Percentiles rank a stretch among this genome's conserved stretches.
phyloP scores from a whole-genome alignment of 2,113 vertebrate species.

The Bujurquina vittata region DNA sequence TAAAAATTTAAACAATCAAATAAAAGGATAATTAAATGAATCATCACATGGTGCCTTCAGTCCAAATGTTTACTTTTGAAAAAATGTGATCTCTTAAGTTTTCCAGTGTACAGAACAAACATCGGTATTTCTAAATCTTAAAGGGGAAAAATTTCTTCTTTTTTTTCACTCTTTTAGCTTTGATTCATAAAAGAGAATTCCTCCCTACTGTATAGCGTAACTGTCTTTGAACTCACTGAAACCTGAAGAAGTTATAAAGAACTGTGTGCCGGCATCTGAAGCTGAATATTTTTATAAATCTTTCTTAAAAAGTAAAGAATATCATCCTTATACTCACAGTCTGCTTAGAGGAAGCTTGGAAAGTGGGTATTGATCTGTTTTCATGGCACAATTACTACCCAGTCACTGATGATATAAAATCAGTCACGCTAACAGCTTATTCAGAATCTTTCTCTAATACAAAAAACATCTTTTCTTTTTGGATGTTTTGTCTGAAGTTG shows the following conservation, averaged over 20 bases:
- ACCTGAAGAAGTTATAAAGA: not conserved
- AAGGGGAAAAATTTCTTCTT: too few species aligned
- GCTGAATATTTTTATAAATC: conserved; percentile 41
- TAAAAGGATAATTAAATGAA: too few species aligned
- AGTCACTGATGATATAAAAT: conserved; percentile 75
- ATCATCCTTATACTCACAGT: not conserved
- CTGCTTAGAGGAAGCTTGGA: conserved; percentile 42
- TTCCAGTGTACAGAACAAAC: not conserved
- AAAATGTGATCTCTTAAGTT: not conserved
- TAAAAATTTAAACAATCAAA: too few species aligned
- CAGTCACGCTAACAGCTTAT: conserved; percentile 37
- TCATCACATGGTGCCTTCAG: not conserved
- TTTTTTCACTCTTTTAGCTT: not conserved
- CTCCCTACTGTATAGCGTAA: not conserved
- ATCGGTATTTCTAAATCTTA: not conserved
- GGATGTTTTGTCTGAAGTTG: not conserved
- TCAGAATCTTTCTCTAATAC: conserved; percentile 1
- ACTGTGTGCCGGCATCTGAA: not conserved
- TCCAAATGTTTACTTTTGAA: not conserved
- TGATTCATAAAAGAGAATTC: not conserved
- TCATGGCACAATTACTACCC: conserved; percentile 68
- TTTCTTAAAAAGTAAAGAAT: conserved; percentile 26
- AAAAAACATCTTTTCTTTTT: conserved; percentile 23
- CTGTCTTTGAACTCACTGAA: not conserved
- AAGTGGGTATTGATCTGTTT: conserved; percentile 63